Evolutionary conservation across 2,888 invertebrate species (phyloP).

Genomic region (Tinea semifulvella): DNA sequence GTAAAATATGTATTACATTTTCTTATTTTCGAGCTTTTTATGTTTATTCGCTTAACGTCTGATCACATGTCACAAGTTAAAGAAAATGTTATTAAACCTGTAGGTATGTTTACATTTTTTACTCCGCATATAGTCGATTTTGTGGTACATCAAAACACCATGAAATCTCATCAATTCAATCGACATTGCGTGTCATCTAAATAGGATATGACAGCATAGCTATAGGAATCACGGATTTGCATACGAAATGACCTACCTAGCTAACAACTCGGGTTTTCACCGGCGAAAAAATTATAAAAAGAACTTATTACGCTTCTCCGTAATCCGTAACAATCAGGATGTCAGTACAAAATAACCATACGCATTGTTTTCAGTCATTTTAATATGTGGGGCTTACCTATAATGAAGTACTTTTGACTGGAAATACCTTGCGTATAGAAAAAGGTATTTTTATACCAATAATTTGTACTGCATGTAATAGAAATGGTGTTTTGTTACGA

Average conservation of each 20-base stretch:
- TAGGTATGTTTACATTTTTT: no score
- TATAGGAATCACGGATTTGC: constrained; percentile 37
- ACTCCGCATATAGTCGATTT: no score
- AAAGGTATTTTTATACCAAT: constrained; percentile 7
- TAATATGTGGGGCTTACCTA: constrained; percentile 12
- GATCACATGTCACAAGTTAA: no score
- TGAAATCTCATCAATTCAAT: no score
- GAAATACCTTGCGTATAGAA: constrained; percentile 1
- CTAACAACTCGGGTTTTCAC: constrained; percentile 40
- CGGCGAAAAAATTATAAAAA: constrained; percentile 25
- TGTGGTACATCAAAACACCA: no score
- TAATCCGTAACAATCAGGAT: constrained; percentile 45
- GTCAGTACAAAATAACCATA: constrained; percentile 33
- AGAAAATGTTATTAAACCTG: no score
- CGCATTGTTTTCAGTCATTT: constrained; percentile 29
- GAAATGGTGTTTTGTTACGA: not conserved
- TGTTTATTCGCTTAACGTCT: no score
- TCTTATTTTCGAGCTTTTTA: no score
- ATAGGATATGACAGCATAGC: constrained; percentile 29
- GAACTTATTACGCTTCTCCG: constrained; percentile 40
- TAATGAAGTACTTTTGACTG: constrained; percentile 3
- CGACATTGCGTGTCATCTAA: not conserved
- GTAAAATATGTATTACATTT: no score
- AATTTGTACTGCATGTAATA: constrained; percentile 5
- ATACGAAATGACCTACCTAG: constrained; percentile 35